Conservation (phyloP, 2,113 vertebrate genomes). For the Plecotus auritus region DNA sequence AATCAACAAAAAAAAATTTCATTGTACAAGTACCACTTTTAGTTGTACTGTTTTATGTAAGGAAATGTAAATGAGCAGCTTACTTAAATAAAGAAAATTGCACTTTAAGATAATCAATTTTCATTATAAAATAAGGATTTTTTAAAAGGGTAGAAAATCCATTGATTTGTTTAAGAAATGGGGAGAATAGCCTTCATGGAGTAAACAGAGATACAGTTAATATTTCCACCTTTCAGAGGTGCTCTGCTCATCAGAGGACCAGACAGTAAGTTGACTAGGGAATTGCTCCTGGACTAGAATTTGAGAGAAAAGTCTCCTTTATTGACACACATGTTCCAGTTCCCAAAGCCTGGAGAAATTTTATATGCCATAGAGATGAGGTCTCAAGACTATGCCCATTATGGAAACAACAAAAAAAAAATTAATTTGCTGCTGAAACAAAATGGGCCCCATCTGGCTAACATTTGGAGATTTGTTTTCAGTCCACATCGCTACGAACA, state of each 20-base stretch:
- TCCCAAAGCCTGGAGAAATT: constrained; percentile 37
- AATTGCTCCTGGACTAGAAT: not conserved
- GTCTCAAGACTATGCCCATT: constrained; percentile 37
- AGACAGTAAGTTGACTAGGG: not conserved
- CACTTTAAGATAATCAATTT: not conserved
- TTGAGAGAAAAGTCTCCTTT: not conserved
- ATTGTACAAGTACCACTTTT: not conserved
- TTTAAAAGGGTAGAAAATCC: not conserved
- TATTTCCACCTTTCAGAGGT: not conserved
- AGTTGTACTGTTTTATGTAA: not conserved
- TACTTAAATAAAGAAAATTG: not conserved
- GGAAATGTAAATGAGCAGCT: not conserved
- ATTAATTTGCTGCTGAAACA: constrained; percentile 44
- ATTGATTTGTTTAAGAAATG: not conserved
- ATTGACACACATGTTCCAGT: constrained; percentile 11
- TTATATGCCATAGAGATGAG: constrained; percentile 45
- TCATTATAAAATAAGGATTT: not conserved
- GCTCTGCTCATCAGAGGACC: not conserved
- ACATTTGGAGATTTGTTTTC: constrained; percentile 52
- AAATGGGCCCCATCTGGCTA: constrained; percentile 56
- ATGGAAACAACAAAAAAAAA: not conserved
- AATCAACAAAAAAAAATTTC: not conserved
- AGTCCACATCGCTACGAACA: not conserved
- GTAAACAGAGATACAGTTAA: not conserved
- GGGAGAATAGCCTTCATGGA: not conserved